Base-by-base conservation (phyloP, 2,113 vertebrate genomes). In the Pardalotus punctatus region DNA sequence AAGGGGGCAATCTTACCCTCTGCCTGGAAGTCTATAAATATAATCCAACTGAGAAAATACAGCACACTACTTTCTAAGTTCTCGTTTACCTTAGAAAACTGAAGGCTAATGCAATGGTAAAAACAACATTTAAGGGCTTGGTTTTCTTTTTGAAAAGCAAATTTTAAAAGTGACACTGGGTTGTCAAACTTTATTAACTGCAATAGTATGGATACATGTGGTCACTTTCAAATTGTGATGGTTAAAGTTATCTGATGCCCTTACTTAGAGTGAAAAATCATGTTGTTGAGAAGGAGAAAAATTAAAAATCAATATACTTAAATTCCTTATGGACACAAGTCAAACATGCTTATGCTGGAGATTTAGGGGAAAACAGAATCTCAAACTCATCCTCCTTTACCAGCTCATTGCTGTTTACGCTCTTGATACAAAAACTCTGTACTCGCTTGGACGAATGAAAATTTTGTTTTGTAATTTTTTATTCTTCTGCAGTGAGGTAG, bases 1-100 rank as follows among this genome's bases (percentile, higher is more conserved):
- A 98, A 99, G 98, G 97, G 98, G 98, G 98, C 98, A 98, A 97
- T 98, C 97, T 99, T 98, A 95, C 95, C 97, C 98, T 98, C 94
- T 93, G 81, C 85, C 96, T 96, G 88, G 81, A 91, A 77, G 31
- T 57, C 83, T 60, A n/a, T 89, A 80, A 86, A n/a, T 81, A n/a
- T 43, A 56, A 62, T 77, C 60, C 12, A 53, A 42, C 70, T 56
- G 79, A 67, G 54, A 87, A 97, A 95, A 70, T 66, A 43, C 50
- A 94, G 79, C 53, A 54, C 24, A 66, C 80, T 79, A 25, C 77
- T 95, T 88, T 81, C 62, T 73, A 89, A 86, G 29, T 67, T 86
- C 73, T 90, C 77, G 10, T 86, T 88, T 85, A 79, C 69, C 57
- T 95, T 69, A 65, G 71, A 40, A 77, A 89, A 53, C 42, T 76